Evolutionary conservation across 2,113 vertebrate genomes (phyloP), one percentile per base, ranked within the genome.

Genomic region (Nyctibius bracteatus): DNA sequence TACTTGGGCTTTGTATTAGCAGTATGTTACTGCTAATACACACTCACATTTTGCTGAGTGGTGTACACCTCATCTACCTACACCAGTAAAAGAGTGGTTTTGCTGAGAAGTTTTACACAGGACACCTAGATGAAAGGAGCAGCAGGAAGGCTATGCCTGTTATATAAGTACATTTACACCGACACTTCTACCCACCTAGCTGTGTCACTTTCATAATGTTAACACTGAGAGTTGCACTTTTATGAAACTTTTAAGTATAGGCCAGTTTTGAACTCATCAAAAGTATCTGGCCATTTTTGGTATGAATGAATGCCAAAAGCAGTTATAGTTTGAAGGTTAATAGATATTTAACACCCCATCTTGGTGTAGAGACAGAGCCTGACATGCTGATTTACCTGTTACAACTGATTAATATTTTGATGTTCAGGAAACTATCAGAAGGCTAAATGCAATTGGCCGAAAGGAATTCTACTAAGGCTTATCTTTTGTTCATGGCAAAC

Each of bases 351-450:
- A 97, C 62, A 93, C 51, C 74, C 68, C 77, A 41, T 78, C 17
- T 84, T 68, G 82, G 52, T 89, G 73, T 31, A 96, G 70, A 67
- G 73, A 91, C 84, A 96, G 87, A 81, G 82, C 83, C 95, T 94
- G 92, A 97, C 86, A 78, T 84, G 92, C 43, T 96, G 95, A 97
- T 98, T 97, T 97, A 97, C 90, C 73, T 96, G 89, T 86, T 96
- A 88, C 39, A 94, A 85, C 46, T 78, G 67, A 96, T 93, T 92
- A 97, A 80, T 43, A 47, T 94, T 81, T 71, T 93, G 92, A 86
- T 79, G 55, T 51, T 81, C 81, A 83, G 75, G 81, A 90, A 97
- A 85, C 87, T 89, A 89, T 41, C 86, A 77, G 88, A 96, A 87
- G 59, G 66, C 68, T 95, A 82, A 95, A 96, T 74, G 92, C 75